Evolutionary conservation across 2,113 vertebrate species (phyloP).

Genomic region (Elephas maximus): DNA sequence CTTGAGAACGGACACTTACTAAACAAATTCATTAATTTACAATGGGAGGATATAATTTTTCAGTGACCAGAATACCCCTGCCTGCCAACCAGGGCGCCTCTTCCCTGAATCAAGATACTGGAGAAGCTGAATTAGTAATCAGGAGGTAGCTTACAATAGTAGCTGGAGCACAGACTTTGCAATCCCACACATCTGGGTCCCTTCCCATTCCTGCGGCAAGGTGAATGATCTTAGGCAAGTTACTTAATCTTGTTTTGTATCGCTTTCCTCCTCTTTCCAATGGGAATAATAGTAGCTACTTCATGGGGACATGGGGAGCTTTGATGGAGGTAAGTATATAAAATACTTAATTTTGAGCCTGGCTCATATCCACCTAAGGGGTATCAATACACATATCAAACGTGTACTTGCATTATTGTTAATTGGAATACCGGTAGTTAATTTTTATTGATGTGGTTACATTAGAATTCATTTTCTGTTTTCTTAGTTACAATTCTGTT

Average conservation of each 20-base stretch:
- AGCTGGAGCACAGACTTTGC: background rate
- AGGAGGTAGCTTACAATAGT: background rate
- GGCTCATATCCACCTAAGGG: background rate
- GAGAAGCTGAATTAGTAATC: constrained; percentile 56
- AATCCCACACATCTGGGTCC: background rate
- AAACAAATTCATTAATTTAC: constrained; percentile 57
- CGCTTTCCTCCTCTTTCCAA: constrained; percentile 23
- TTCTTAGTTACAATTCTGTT: background rate
- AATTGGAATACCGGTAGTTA: background rate
- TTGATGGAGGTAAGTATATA: constrained; percentile 41
- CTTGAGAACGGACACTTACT: background rate
- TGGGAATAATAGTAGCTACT: constrained; percentile 10
- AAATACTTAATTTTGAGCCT: constrained; percentile 45
- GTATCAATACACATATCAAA: background rate
- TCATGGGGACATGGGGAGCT: background rate
- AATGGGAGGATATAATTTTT: constrained; percentile 30
- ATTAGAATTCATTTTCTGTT: constrained; percentile 10
- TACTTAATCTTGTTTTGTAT: background rate
- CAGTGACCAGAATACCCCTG: background rate
- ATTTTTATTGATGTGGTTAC: background rate
- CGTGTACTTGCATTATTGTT: background rate
- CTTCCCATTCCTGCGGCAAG: background rate
- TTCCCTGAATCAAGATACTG: constrained; percentile 47
- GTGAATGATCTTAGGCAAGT: background rate
- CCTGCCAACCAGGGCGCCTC: background rate